Conservation (phyloP, 2,113 vertebrate species). For the Megaceryle torquata region DNA sequence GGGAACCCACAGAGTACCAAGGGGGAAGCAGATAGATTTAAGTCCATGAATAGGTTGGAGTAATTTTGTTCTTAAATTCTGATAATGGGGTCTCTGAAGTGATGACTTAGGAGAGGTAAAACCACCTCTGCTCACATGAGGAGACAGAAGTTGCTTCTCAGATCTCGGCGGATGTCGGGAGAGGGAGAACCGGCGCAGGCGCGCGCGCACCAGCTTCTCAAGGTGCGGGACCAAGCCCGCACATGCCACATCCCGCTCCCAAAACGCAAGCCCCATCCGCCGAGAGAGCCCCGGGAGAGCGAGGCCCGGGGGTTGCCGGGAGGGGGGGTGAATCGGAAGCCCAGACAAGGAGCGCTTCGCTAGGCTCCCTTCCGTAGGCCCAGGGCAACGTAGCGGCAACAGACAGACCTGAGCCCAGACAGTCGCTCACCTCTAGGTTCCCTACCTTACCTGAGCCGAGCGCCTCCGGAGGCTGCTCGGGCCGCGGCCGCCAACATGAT, state of each 20-base stretch:
- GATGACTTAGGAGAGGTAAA: accelerated
- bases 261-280: background rate
- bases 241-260: background rate
- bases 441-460: background rate
- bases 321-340: too few species aligned
- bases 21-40: accelerated
- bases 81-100: accelerated
- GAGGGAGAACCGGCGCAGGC: accelerated
- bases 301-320: too few species aligned
- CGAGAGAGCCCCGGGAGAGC: background rate
- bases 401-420: accelerated
- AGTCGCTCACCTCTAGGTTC: background rate
- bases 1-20: accelerated
- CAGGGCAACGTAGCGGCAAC: too few species aligned
- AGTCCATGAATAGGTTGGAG: accelerated
- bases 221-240: background rate
- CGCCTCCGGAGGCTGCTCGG: background rate
- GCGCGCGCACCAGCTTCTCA: background rate
- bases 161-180: accelerated
- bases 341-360: background rate
- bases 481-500: background rate
- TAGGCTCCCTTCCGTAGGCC: too few species aligned
- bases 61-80: background rate
- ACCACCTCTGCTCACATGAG: accelerated
- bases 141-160: accelerated